Evolutionary conservation across 2,888 invertebrate genomes (phyloP), one percentile per base, ranked within the genome.

Genomic region (Leptothorax acervorum): DNA sequence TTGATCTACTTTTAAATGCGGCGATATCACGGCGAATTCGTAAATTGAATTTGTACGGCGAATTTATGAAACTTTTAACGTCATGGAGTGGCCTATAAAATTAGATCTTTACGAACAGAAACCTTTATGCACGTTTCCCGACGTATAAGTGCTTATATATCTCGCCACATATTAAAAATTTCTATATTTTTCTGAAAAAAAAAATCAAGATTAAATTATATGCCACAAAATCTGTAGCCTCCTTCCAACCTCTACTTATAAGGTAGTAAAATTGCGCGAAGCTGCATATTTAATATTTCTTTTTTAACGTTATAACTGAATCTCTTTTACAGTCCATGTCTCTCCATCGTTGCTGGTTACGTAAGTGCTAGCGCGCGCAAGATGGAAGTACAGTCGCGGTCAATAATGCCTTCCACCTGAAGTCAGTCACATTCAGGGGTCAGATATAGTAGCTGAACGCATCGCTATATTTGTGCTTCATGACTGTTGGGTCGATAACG

Each of bases 1-100:
- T 60, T 55, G 79, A 79, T 79, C 79, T 60, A 71, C 60, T 79
- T 79, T 79, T 71, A 71, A 79, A 79, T 57, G 57, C 60, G 57
- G 15, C 55, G 68, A 57, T 70, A n/a, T 68, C 48, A 28, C 15
- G 53, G 75, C 51, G 51, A 9, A 53, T 66, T 55, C 45, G 42
- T 55, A 71, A 71, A 79, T 79, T 79, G 23, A 79, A 71, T 79
- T 70, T 70, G 70, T 60, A 35, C 15, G 23, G 70, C 68, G 4
- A 35, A 48, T 60, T 71, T 71, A 70, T 57, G 55, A 79, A 57
- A 78, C 45, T 57, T 35, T 57, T 4, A 28, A 55, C 45, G 74
- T 73, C 23, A 18, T 1, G n/a, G n/a, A 3, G n/a, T n/a, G 3
- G n/a, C 31, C n/a, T 3, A 6, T 28, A 45, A 78, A 68, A 78